Percentiles rank a stretch among this genome's conserved stretches.
Evolutionary conservation across 1,140 invertebrate species (phyloP).

Genomic region (Aplysia californica): DNA sequence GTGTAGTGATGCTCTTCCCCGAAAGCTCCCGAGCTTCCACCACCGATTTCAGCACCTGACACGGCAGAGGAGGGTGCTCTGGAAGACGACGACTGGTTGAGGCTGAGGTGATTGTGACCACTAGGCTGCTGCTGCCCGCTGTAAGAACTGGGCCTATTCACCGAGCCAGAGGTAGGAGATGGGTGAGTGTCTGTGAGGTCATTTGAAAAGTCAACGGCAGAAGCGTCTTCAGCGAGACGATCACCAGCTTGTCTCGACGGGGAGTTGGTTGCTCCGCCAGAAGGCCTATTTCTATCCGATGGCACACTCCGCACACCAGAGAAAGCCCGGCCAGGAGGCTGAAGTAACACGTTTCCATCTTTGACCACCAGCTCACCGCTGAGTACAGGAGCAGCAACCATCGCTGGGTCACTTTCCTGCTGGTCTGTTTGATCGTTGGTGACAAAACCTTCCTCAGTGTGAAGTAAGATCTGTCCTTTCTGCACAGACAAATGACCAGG

Average conservation of each 20-base stretch:
- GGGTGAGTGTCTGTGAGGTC: background rate
- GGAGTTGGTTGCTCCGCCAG: background rate
- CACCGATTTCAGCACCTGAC: background rate
- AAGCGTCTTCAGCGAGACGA: background rate
- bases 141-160: no score
- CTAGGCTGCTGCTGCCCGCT: no score
- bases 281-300: background rate
- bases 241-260: background rate
- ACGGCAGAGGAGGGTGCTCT: background rate
- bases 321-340: background rate
- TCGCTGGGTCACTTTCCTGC: background rate
- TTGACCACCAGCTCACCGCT: constrained; percentile 6
- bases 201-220: no score
- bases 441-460: background rate
- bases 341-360: background rate
- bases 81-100: no score
- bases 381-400: background rate
- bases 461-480: constrained; percentile 3
- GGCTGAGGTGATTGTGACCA: background rate
- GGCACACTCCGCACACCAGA: background rate
- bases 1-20: no score
- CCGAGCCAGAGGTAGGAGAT: no score
- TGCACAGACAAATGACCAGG: constrained; percentile 11
- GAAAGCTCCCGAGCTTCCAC: no score
- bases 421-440: background rate